phyloP scores from a whole-genome alignment of 1,140 invertebrate genomes.

The Parasteatoda tepidariorum region DNA sequence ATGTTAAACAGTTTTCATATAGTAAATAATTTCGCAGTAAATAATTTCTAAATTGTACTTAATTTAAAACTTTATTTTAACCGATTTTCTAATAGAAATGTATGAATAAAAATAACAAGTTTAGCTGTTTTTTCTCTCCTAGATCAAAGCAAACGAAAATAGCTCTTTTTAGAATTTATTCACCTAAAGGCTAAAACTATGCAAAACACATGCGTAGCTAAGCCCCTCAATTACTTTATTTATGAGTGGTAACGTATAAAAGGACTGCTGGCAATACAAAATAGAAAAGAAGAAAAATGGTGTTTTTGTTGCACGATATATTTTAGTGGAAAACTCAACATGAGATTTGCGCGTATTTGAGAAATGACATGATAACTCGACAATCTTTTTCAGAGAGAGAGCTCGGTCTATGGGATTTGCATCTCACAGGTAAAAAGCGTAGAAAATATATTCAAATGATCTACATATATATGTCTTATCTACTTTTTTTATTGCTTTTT shows the following conservation, averaged over 20 bases:
- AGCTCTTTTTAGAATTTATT: too few species aligned
- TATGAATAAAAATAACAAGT: too few species aligned
- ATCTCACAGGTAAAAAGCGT: neutral
- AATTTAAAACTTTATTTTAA: too few species aligned
- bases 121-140: too few species aligned
- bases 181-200: neutral
- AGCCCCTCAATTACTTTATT: neutral
- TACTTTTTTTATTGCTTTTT: neutral
- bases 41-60: too few species aligned
- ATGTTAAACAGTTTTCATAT: too few species aligned
- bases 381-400: neutral
- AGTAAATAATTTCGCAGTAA: too few species aligned
- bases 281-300: too few species aligned
- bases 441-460: neutral
- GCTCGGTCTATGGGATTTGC: neutral
- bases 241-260: neutral
- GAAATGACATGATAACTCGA: conserved; percentile 18
- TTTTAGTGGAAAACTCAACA: neutral
- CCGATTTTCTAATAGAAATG: too few species aligned
- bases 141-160: too few species aligned
- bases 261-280: neutral
- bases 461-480: neutral
- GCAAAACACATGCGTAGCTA: neutral
- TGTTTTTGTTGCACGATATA: neutral
- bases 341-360: conserved; percentile 9